phyloP scores from a whole-genome alignment of 2,888 invertebrate genomes.

The Bruchidius siliquastri region DNA sequence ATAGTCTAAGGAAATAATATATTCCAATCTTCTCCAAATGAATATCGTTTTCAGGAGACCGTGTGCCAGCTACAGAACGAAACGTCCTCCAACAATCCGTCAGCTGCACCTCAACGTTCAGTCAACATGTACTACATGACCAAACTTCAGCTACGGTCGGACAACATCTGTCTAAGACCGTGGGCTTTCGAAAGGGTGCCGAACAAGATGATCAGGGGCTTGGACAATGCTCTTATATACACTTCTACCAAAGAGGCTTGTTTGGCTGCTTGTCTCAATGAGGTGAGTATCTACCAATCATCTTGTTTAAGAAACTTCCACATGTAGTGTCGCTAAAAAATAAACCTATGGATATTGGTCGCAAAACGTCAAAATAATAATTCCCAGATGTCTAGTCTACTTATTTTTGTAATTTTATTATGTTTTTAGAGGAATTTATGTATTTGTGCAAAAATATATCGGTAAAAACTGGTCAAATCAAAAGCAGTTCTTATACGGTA shows the following conservation, averaged over 20 bases:
- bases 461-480: too few species aligned
- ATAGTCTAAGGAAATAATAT: too few species aligned
- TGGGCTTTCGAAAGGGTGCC: slow-evolving; percentile 93
- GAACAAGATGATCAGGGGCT: slow-evolving; percentile 83
- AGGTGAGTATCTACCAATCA: slow-evolving; percentile 56
- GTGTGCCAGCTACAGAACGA: slow-evolving; percentile 71
- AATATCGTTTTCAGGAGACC: slow-evolving; percentile 39
- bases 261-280: slow-evolving; percentile 86
- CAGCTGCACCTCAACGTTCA: slow-evolving; percentile 75
- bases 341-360: too few species aligned
- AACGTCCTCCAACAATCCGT: slow-evolving; percentile 85
- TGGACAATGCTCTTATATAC: slow-evolving; percentile 88
- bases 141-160: slow-evolving; percentile 83
- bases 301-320: too few species aligned
- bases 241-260: slow-evolving; percentile 93
- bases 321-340: background rate
- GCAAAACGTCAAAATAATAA: too few species aligned
- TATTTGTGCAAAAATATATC: too few species aligned
- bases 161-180: slow-evolving; percentile 85
- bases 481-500: too few species aligned
- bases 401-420: too few species aligned
- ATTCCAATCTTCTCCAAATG: background rate
- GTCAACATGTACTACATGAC: slow-evolving; percentile 95
- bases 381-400: too few species aligned
- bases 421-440: too few species aligned